phyloP scores from a whole-genome alignment of 2,888 invertebrate genomes.

The Pedicia rivosa region DNA sequence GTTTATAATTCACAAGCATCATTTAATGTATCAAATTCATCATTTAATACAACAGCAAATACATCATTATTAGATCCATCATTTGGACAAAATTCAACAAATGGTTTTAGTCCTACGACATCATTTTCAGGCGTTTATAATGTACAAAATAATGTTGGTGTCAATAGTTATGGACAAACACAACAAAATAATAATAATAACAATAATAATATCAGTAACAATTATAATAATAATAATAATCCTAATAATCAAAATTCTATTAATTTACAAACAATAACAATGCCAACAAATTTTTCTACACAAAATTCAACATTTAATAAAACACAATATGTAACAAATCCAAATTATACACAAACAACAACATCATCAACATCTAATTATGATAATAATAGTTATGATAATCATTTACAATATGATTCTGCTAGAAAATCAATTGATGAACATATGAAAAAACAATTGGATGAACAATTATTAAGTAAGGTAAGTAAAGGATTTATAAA shows the following conservation, averaged over 20 bases:
- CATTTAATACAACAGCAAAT: slow-evolving; percentile 13
- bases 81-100: slow-evolving; percentile 8
- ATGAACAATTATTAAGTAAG: slow-evolving; percentile 15
- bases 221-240: too few relatives aligned
- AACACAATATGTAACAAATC: slow-evolving; percentile 12
- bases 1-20: slow-evolving; percentile 14
- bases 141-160: slow-evolving; percentile 5
- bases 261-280: slow-evolving; percentile 12
- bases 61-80: slow-evolving; percentile 12
- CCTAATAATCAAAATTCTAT: slow-evolving; percentile 13
- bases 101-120: slow-evolving; percentile 10
- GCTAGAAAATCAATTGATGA: slow-evolving; percentile 13
- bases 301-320: slow-evolving; percentile 14
- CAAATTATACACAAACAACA: slow-evolving; percentile 11
- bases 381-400: slow-evolving; percentile 7
- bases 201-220: too few relatives aligned
- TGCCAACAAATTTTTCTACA: slow-evolving; percentile 12
- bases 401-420: slow-evolving; percentile 9
- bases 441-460: slow-evolving; percentile 14
- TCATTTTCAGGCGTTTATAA: slow-evolving; percentile 10
- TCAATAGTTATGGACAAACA: slow-evolving; percentile 11
- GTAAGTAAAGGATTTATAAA: slow-evolving; percentile 13
- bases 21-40: slow-evolving; percentile 14
- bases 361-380: slow-evolving; percentile 6
- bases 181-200: too few relatives aligned